Evolutionary conservation across 2,888 invertebrate genomes (phyloP).

Genomic region (Sinhomidia bicolor): DNA sequence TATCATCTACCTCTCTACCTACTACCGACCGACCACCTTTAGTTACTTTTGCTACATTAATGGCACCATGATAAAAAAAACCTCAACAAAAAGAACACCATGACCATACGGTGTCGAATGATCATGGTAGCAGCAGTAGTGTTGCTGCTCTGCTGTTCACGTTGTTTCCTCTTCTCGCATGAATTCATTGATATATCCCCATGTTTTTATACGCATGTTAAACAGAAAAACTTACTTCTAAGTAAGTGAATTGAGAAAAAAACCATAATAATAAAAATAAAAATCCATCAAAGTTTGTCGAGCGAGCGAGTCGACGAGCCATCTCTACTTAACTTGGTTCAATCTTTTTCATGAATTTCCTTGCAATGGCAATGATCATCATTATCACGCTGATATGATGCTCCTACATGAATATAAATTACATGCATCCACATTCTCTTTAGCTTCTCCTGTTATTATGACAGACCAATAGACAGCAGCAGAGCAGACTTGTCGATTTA

Average conservation of each 20-base stretch:
- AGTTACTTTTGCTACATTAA: neutral
- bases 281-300: neutral
- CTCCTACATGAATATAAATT: no score
- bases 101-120: constrained; percentile 10
- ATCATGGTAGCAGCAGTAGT: neutral
- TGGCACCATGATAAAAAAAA: neutral
- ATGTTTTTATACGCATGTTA: constrained; percentile 19
- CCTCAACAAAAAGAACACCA: neutral
- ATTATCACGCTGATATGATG: no score
- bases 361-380: constrained; percentile 8
- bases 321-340: constrained; percentile 58
- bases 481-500: neutral
- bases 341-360: constrained; percentile 47
- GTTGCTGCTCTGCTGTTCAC: neutral
- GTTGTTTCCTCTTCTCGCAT: neutral
- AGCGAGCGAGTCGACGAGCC: constrained; percentile 52
- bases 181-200: neutral
- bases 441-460: neutral
- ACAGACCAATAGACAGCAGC: neutral
- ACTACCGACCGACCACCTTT: neutral
- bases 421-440: no score
- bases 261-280: neutral
- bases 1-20: neutral
- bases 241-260: neutral
- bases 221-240: neutral